A percentile compares a stretch with the other conserved stretches of the same genome.
phyloP scores from a whole-genome alignment of 1,140 invertebrate genomes.

The Aphaenogaster ashmeadi region DNA sequence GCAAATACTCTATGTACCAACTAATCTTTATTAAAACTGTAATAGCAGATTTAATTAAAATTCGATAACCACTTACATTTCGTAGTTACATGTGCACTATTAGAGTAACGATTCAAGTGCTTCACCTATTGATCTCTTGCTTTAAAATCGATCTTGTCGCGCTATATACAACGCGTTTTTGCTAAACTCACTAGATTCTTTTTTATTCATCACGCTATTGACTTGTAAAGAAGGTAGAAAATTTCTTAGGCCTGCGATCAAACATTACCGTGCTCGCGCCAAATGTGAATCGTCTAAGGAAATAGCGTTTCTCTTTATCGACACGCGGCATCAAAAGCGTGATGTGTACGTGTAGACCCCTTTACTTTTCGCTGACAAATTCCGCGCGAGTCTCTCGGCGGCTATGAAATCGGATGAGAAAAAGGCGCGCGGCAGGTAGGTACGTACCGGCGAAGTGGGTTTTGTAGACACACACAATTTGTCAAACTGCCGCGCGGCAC shows the following conservation, averaged over 20 bases:
- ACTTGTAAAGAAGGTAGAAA: slow-evolving; percentile 32
- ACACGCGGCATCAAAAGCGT: slow-evolving; percentile 22
- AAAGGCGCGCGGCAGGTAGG: slow-evolving; percentile 36
- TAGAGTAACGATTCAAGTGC: background rate
- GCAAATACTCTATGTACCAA: slow-evolving; percentile 18
- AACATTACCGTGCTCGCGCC: background rate
- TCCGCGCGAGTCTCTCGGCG: slow-evolving; percentile 39
- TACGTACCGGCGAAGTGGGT: slow-evolving; percentile 54
- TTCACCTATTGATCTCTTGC: background rate
- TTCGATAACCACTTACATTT: slow-evolving; percentile 19
- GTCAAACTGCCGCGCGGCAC: slow-evolving; percentile 71
- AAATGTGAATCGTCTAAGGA: slow-evolving; percentile 7
- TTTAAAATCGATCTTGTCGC: background rate
- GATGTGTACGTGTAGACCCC: slow-evolving; percentile 1
- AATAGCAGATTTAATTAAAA: slow-evolving; percentile 41
- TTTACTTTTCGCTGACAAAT: slow-evolving; percentile 63
- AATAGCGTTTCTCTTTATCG: slow-evolving; percentile 51
- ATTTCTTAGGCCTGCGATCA: slow-evolving; percentile 33
- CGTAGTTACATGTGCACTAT: slow-evolving; percentile 22
- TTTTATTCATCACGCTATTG: slow-evolving; percentile 25
- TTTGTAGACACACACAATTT: slow-evolving; percentile 77
- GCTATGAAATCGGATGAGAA: slow-evolving; percentile 40
- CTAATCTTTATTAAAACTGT: slow-evolving; percentile 34
- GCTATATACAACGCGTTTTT: background rate
- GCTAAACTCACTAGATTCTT: background rate